phyloP scores from a whole-genome alignment of 1,140 invertebrate species.

The Zaprionus inermis region DNA sequence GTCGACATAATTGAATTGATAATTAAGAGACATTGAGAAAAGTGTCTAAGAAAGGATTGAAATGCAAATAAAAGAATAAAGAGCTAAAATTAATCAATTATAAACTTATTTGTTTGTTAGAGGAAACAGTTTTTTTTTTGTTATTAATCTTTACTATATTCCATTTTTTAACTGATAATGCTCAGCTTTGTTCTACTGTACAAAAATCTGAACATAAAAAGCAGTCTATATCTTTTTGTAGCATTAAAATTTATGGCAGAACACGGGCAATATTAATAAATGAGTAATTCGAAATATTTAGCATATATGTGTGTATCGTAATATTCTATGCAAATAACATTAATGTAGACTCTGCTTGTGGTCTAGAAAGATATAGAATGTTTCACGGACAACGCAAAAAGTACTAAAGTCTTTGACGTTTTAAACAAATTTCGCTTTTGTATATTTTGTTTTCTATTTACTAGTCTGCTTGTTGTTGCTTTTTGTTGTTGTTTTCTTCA shows the following conservation, averaged over 20 bases:
- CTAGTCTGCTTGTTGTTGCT: constrained; percentile 29
- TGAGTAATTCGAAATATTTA: constrained; percentile 28
- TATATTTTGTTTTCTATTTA: constrained; percentile 41
- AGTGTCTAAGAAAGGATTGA: too few relatives aligned
- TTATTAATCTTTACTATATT: too few relatives aligned
- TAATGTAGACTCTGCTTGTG: constrained; percentile 4
- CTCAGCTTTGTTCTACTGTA: neutral
- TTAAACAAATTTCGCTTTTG: constrained; percentile 60
- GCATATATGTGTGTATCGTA: neutral
- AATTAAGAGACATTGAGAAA: too few relatives aligned
- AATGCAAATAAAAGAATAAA: too few relatives aligned
- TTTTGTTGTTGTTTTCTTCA: constrained; percentile 30
- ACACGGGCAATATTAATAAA: constrained; percentile 35
- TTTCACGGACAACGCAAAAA: constrained; percentile 65
- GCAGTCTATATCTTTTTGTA: neutral
- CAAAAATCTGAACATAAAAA: constrained; percentile 12
- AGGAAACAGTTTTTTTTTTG: too few relatives aligned
- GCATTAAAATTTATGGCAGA: constrained; percentile 23
- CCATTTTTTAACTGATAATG: neutral
- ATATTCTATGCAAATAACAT: neutral
- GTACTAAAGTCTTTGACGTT: constrained; percentile 66
- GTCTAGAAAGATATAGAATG: constrained; percentile 31
- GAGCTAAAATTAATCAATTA: too few relatives aligned
- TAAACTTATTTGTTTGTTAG: too few relatives aligned
- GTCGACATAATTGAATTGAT: too few relatives aligned